Conservation (phyloP, 2,888 invertebrate genomes). For the Andrena praecox region DNA sequence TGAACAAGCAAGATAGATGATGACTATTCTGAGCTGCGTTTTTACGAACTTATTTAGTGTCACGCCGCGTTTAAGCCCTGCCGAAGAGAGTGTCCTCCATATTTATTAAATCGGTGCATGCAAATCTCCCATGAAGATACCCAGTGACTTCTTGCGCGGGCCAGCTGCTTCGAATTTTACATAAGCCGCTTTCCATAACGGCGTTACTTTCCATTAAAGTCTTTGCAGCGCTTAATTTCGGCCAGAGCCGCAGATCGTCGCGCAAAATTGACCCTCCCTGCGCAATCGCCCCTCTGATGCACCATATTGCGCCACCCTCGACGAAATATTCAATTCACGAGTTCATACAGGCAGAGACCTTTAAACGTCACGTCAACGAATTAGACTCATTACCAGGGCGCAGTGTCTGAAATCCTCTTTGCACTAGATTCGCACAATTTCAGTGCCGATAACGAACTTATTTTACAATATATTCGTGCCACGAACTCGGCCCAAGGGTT, state of each 20-base stretch:
- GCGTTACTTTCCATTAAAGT: conserved; percentile 58
- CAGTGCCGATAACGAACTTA: too few relatives aligned
- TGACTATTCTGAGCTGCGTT: not conserved
- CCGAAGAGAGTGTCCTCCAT: not conserved
- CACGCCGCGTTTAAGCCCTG: not conserved
- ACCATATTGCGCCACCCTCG: not conserved
- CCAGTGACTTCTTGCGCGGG: conserved; percentile 28
- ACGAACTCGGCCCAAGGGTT: too few relatives aligned
- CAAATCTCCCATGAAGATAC: conserved; percentile 13
- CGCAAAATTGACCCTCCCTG: conserved; percentile 17
- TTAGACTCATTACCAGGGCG: too few relatives aligned
- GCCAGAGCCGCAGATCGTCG: conserved; percentile 47
- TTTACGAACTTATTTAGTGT: not conserved
- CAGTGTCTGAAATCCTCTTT: too few relatives aligned
- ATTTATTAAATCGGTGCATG: conserved; percentile 9
- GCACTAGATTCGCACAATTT: too few relatives aligned
- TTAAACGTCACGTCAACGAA: too few relatives aligned
- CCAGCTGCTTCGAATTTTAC: conserved; percentile 66
- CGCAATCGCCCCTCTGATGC: not conserved
- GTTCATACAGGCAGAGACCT: not conserved
- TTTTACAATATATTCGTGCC: too few relatives aligned
- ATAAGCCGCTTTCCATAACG: conserved; percentile 69
- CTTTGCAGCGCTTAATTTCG: conserved; percentile 52
- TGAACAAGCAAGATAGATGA: too few relatives aligned
- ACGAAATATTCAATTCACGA: not conserved